phyloP scores from a whole-genome alignment of 1,140 invertebrate species.

The Drosophila ogumai region DNA sequence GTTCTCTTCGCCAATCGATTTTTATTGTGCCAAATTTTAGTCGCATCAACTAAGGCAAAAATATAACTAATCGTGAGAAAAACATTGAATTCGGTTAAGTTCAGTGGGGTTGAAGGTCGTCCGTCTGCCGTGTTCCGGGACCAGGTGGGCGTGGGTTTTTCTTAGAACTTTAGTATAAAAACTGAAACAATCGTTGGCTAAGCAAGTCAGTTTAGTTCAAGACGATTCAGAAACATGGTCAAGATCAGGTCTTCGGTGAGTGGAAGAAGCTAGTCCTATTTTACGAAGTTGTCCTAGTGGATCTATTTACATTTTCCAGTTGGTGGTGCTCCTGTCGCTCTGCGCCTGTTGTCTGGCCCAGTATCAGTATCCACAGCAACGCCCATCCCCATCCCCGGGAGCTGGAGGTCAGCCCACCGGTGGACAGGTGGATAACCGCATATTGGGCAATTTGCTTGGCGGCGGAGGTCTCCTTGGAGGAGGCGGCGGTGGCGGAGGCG shows the following conservation, averaged over 20 bases:
- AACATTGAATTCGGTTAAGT: slow-evolving; percentile 69
- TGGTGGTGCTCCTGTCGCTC: slow-evolving; percentile 48
- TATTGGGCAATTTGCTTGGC: slow-evolving; percentile 50
- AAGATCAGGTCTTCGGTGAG: slow-evolving; percentile 62
- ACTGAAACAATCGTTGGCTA: slow-evolving; percentile 24
- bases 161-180: slow-evolving; percentile 62
- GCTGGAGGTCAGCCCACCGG: slow-evolving; percentile 17
- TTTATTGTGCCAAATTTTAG: slow-evolving; percentile 57
- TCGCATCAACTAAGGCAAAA: slow-evolving; percentile 63
- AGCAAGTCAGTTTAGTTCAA: slow-evolving; percentile 62
- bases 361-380: slow-evolving; percentile 64
- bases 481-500: slow-evolving; percentile 37
- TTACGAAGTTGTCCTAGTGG: background rate
- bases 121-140: slow-evolving; percentile 56
- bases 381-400: slow-evolving; percentile 16
- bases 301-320: slow-evolving; percentile 10
- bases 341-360: slow-evolving; percentile 52
- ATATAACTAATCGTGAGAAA: slow-evolving; percentile 66
- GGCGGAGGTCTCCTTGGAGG: slow-evolving; percentile 27
- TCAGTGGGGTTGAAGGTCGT: slow-evolving; percentile 64
- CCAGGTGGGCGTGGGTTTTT: slow-evolving; percentile 56
- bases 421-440: slow-evolving; percentile 65
- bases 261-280: background rate
- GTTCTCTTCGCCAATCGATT: slow-evolving; percentile 54
- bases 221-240: slow-evolving; percentile 50